Evolutionary conservation across 2,888 invertebrate genomes (phyloP), one percentile per base, ranked within the genome.

Genomic region (Phaonia tiefii): DNA sequence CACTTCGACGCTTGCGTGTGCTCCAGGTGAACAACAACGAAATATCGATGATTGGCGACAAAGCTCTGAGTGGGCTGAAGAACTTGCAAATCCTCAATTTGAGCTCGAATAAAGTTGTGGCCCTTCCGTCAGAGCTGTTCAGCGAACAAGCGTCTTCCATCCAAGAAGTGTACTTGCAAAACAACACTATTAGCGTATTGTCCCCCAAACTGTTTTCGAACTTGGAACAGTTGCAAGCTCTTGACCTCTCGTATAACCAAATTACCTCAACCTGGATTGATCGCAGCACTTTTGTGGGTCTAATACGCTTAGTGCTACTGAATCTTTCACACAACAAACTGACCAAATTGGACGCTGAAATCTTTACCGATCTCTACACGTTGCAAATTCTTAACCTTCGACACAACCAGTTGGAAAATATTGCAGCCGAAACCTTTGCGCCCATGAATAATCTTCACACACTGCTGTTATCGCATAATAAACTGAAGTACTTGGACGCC

Each of bases 371-470:
- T 86, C 92, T 97, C 81, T 97, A 97, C 87, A 96, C 96, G 15
- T 91, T 98, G 78, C 96, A 97, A 91, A 95, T 96, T 84, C 92
- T 98, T 63, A 96, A 97, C 88, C 92, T 98, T 84, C 95, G 96
- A 85, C 94, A 96, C 89, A 98, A 98, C 89, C 93, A 94, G 87
- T 91, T 98, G 73, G 96, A 96, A 88, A 95, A 93, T 77, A 95
- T 98, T 82, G 95, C 95, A 7, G 95, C 96, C 7, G 96, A 97
- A 86, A 96, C 97, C 1, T 98, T 98, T 90, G 93, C 96, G 46
- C 96, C 97, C 3, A 95, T 97, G 95, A 97, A 96, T 89, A 98
- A 98, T 91, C 92, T 98, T 81, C 97, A 98, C 91, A 97, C 97
- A 13, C 92, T 98, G 84, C 94, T 97, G 79, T 92, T 98, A 84